Evolutionary conservation across 1,140 invertebrate genomes (phyloP).

Genomic region (Drosophila virilis): DNA sequence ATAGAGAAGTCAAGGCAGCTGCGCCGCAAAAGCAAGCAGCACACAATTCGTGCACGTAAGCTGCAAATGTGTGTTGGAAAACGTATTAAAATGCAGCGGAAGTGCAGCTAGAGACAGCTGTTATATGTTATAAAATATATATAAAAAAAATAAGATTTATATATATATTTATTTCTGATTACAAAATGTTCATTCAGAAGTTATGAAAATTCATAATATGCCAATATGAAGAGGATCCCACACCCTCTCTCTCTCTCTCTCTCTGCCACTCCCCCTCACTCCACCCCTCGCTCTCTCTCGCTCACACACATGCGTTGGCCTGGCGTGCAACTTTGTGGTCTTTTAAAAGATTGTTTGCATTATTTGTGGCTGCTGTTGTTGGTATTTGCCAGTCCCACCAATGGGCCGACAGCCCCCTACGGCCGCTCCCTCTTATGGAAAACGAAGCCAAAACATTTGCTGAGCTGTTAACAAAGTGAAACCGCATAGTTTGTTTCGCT

Average conservation of each 20-base stretch:
- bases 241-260: not conserved
- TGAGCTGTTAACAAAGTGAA: conserved; percentile 82
- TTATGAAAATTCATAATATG: conserved; percentile 55
- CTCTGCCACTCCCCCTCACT: too few relatives aligned
- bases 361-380: conserved; percentile 71
- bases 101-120: not conserved
- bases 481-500: conserved; percentile 79
- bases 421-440: not conserved
- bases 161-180: not conserved
- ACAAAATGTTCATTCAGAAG: too few relatives aligned
- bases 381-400: conserved; percentile 24
- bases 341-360: conserved; percentile 83
- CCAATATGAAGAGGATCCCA: conserved; percentile 41
- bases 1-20: too few relatives aligned
- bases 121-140: not conserved
- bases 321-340: conserved; percentile 77
- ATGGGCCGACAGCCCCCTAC: conserved; percentile 2
- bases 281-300: not conserved
- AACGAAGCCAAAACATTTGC: conserved; percentile 64
- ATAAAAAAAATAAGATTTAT: too few relatives aligned
- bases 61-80: conserved; percentile 42
- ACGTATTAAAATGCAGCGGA: not conserved
- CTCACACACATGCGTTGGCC: conserved; percentile 36
- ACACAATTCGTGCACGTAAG: conserved; percentile 40
- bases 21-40: too few relatives aligned